phyloP scores from a whole-genome alignment of 2,888 invertebrate genomes.

The Cephus pygmeus region DNA sequence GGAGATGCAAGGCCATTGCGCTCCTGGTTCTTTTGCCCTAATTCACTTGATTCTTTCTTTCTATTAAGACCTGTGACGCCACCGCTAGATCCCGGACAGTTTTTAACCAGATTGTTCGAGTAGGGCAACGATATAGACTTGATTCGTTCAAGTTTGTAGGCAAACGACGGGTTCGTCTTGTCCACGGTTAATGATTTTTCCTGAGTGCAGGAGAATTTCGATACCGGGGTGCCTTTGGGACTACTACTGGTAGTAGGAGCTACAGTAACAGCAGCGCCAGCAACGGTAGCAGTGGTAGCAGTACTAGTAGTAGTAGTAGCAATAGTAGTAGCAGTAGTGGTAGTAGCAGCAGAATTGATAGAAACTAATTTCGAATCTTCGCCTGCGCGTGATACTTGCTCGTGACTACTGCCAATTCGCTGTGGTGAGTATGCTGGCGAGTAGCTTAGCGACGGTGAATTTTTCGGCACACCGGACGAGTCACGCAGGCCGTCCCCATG shows the following conservation, averaged over 20 bases:
- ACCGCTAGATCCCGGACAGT: constrained; percentile 31
- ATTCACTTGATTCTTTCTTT: constrained; percentile 34
- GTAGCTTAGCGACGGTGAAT: constrained; percentile 47
- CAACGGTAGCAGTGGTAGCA: background rate
- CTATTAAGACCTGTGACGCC: constrained; percentile 34
- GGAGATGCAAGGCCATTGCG: constrained; percentile 48
- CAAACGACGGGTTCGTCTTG: constrained; percentile 38
- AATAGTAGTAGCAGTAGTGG: background rate
- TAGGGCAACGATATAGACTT: constrained; percentile 55
- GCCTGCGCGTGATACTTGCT: constrained; percentile 39
- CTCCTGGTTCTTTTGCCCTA: constrained; percentile 44
- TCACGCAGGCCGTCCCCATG: constrained; percentile 68
- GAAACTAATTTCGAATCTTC: constrained; percentile 42
- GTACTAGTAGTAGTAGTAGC: background rate
- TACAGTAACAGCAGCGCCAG: background rate
- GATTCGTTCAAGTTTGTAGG: constrained; percentile 52
- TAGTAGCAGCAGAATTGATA: background rate
- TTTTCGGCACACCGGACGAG: constrained; percentile 46
- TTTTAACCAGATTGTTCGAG: constrained; percentile 33
- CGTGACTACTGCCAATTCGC: constrained; percentile 43
- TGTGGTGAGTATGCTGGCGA: constrained; percentile 48
- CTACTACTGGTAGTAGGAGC: constrained; percentile 25
- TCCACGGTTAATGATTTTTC: constrained; percentile 47
- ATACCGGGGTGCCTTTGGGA: constrained; percentile 27
- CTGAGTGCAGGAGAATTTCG: constrained; percentile 30